Base-by-base conservation (phyloP, 2,888 invertebrate genomes). In the Perithous albicinctus region DNA sequence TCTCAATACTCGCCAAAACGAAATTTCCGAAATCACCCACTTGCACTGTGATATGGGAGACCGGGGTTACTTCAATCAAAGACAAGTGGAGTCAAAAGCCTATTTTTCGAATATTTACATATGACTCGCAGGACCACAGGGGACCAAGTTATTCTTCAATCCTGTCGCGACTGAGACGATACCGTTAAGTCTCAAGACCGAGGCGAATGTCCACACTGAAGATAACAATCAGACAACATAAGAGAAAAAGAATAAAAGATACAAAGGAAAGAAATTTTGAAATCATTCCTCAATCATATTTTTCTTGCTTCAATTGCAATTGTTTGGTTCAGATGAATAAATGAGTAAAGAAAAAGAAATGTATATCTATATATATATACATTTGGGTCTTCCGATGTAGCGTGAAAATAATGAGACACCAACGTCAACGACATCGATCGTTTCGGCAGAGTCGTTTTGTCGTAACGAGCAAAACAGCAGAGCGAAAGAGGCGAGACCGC, bases 361-460 rank as follows among this genome's bases (percentile, higher is more conserved):
- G n/a, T n/a, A n/a, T n/a, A n/a, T n/a, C n/a, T n/a, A 43, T 63
- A 7, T 51, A 61, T 51, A 8, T 38, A 70, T 56, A 41, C 46
- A 63, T 20, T 54, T n/a, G 48, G 32, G 35, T 35, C 26, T 61
- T 43, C 32, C 72, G 78, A 78, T 72, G 67, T 67, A 78, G 54
- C 63, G 61, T 61, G 43, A 75, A 83, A 83, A 83, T 78, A 83
- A 83, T 80, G 78, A 78, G 74, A 56, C 54, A 29, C n/a, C 18
- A 38, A 23, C 43, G 69, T 56, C 48, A 51, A 69, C 63, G 54
- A 46, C 43, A n/a, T 20, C 56, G 43, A 59, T 41, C 76, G 61
- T 35, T 46, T 8, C 38, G 12, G 20, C 20, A 26, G 6, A 38
- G 56, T 72, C 72, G 20, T 15, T 76, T 32, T 46, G 35, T 64